Evolutionary conservation across 2,797 vertebrate species (phyloP), one percentile per base, ranked within the genome.

Genomic region (Cuculus canorus): DNA sequence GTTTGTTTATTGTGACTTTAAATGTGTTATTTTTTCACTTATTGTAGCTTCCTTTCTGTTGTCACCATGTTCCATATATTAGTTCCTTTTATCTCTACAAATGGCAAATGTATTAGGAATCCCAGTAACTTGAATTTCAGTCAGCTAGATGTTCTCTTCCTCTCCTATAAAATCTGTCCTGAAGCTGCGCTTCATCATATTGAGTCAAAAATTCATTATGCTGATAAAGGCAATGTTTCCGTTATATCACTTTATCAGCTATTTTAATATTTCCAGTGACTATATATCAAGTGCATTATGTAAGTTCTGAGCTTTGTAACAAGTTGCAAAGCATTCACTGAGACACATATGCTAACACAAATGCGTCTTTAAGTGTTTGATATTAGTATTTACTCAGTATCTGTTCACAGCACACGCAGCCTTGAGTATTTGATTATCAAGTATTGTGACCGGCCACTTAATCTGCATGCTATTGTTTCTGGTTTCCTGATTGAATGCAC

Each of bases 401-500:
- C 91, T 94, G 35, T 79, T 95, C 78, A 17, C 71, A 87, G 81
- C 64, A 50, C 82, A 63, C 16, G 3, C 39, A 82, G 90, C 77
- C 73, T 82, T 84, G 88, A 91, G 52, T 80, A 50, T 93, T 78
- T 93, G 92, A 85, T 96, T 90, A 82, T 88, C 86, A 78, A 63
- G 77, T 93, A 82, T 90, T 95, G 78, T 93, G 81, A 93, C 86
- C 73, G 83, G 86, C 86, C 88, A 84, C 92, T 91, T 95, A 90
- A 94, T 97, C 94, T 92, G 78, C 86, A 82, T 19, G 2, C 81
- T 93, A 80, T 92, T 96, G 91, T 90, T 94, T 90, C 90, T 95
- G 88, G 60, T 90, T 92, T 96, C 90, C 93, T 94, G 90, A 94
- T 90, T 95, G 96, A 93, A 84, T 95, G 90, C 83, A 54, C 69